Conservation (phyloP, 2,888 invertebrate genomes). For the Lasius fuliginosus region DNA sequence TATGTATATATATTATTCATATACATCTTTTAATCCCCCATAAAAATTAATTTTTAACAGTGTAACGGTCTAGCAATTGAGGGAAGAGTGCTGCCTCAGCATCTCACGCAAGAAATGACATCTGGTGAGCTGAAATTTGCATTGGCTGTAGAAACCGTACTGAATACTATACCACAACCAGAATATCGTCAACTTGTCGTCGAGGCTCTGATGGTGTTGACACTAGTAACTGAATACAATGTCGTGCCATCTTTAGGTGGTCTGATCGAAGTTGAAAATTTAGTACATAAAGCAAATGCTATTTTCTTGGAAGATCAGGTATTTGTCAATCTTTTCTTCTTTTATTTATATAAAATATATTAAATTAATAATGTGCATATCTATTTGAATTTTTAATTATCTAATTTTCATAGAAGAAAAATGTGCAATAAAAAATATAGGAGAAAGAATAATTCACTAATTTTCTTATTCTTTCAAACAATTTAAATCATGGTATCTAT, state of each 20-base stretch:
- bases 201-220: slow-evolving; percentile 98
- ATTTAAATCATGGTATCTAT: not conserved
- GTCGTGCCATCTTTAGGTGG: slow-evolving; percentile 92
- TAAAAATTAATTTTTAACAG: slow-evolving; percentile 84
- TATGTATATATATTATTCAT: slow-evolving; percentile 22
- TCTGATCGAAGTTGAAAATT: slow-evolving; percentile 94
- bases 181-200: slow-evolving; percentile 99
- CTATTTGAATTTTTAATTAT: slow-evolving; percentile 3
- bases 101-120: slow-evolving; percentile 99
- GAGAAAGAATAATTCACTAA: not conserved
- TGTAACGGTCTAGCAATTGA: slow-evolving; percentile 98
- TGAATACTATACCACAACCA: slow-evolving; percentile 99
- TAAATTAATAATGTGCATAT: not conserved
- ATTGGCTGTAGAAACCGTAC: slow-evolving; percentile 97
- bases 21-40: not conserved
- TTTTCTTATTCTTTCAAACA: not conserved
- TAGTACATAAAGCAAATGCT: slow-evolving; percentile 97
- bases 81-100: slow-evolving; percentile 95
- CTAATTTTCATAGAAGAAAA: not conserved
- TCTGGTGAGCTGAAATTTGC: slow-evolving; percentile 99
- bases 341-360: slow-evolving; percentile 6
- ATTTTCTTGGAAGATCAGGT: slow-evolving; percentile 99
- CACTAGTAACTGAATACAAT: slow-evolving; percentile 95
- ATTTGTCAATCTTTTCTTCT: slow-evolving; percentile 46
- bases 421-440: not conserved